Evolutionary conservation across 2,113 vertebrate genomes (phyloP), one percentile per base, ranked within the genome.

Genomic region (Rhynchopsitta pachyrhyncha): DNA sequence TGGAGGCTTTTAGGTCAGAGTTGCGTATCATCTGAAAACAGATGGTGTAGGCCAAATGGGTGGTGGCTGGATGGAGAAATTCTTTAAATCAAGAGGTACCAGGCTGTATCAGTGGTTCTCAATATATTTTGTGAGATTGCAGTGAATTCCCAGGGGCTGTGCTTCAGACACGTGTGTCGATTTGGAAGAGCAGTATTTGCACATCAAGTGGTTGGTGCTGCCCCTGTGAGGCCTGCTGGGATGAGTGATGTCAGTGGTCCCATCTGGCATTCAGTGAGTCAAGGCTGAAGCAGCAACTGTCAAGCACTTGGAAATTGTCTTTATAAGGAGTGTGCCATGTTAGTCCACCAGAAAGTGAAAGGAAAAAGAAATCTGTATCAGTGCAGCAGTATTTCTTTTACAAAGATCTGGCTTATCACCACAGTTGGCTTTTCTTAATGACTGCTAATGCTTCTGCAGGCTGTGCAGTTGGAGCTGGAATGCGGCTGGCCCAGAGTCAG

Each of bases 381-480:
- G 33, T 4, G 2, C 55, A 59, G 47, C 6, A 5, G 4, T 59
- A 33, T 89, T 84, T 86, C 60, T 92, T 84, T 60, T 60, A 23
- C 37, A 82, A 85, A 84, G 17, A 35, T 52, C 76, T 55, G 50
- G 33, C 31, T 92, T 86, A 88, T 83, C 44, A 7, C 68, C 88
- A 2, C 3, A 1, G 39, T 86, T 92, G 42, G 27, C 47, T 94
- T 79, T 55, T 81, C 79, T 68, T 93, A 90, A 86, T 93, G 92
- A 73, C 57, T 88, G 80, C 39, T 88, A 86, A 71, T 93, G 68
- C 81, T 73, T 91, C 90, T 92, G 82, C 81, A 82, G 93, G 41
- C 92, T 77, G 60, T 60, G 62, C 76, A 64, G 47, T 80, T 88
- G 86, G 92, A 85, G 39, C 39, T 74, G 85, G 82, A 95, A 94